Evolutionary conservation across 2,888 invertebrate genomes (phyloP).

Genomic region (Lissonota sp.): DNA sequence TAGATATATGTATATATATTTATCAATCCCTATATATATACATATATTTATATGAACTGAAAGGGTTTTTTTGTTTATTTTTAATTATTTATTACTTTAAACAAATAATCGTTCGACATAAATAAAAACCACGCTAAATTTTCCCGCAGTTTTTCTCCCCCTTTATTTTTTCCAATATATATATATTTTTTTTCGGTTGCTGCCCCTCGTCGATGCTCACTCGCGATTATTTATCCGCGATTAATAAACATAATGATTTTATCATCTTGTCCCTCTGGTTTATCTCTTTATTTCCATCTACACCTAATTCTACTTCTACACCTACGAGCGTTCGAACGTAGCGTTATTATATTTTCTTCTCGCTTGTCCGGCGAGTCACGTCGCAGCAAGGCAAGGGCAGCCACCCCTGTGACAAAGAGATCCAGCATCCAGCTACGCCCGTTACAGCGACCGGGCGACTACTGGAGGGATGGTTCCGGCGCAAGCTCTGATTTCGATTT

Average conservation of each 20-base stretch:
- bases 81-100: too few relatives aligned
- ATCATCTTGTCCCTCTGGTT: neutral
- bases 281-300: conserved; percentile 61
- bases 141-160: too few relatives aligned
- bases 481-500: conserved; percentile 80
- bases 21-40: conserved; percentile 14
- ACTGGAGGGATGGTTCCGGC: conserved; percentile 79
- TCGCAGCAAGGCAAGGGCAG: conserved; percentile 66
- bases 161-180: neutral
- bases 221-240: conserved; percentile 31
- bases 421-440: conserved; percentile 82
- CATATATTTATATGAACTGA: conserved; percentile 8
- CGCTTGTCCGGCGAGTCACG: conserved; percentile 67
- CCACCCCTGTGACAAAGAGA: conserved; percentile 69
- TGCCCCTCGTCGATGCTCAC: conserved; percentile 63
- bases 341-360: conserved; percentile 62
- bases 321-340: conserved; percentile 58
- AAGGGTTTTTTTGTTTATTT: too few relatives aligned
- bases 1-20: conserved; percentile 13
- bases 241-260: neutral
- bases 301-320: conserved; percentile 68
- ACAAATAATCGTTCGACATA: too few relatives aligned
- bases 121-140: too few relatives aligned
- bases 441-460: conserved; percentile 82
- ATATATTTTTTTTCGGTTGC: conserved; percentile 49